Conservation (phyloP, 2,113 vertebrate genomes). For the Alces alces region DNA sequence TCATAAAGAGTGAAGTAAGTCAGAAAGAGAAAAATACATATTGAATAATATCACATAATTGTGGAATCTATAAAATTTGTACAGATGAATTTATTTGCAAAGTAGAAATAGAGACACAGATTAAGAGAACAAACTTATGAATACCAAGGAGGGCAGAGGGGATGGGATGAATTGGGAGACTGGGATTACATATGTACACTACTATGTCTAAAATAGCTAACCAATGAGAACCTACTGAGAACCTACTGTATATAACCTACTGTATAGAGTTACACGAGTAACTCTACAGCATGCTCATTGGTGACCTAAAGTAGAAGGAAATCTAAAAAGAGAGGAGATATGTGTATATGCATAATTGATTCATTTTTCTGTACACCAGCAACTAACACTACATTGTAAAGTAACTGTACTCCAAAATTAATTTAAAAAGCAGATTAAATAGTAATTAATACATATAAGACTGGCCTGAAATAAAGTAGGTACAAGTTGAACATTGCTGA, state of each 20-base stretch:
- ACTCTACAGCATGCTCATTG: not conserved
- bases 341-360: not conserved
- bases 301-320: not conserved
- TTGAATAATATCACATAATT: not conserved
- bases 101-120: not conserved
- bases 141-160: not conserved
- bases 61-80: not conserved
- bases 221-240: not conserved
- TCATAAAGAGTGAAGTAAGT: not conserved
- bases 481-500: not conserved
- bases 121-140: not conserved
- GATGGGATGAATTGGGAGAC: not conserved
- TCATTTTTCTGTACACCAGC: not conserved
- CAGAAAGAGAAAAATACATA: not conserved
- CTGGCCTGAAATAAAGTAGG: not conserved
- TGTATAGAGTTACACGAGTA: not conserved
- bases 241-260: not conserved
- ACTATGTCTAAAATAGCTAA: not conserved
- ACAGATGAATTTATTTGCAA: not conserved
- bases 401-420: not conserved
- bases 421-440: not conserved
- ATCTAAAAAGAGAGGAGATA: not conserved
- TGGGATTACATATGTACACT: not conserved
- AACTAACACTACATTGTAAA: not conserved
- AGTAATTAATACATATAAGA: not conserved